phyloP scores from a whole-genome alignment of 2,797 vertebrate genomes.

The Gymnodraco acuticeps region DNA sequence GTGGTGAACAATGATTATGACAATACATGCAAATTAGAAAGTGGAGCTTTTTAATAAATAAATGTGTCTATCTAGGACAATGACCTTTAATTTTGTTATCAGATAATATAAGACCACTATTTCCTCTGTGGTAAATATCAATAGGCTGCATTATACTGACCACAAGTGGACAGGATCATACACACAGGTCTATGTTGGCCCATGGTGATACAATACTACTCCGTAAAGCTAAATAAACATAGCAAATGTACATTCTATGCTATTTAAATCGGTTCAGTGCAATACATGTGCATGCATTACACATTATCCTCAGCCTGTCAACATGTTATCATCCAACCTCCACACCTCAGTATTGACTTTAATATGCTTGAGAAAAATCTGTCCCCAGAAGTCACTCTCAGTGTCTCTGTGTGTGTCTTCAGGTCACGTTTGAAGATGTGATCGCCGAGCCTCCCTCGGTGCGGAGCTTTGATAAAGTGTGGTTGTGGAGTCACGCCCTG shows the following conservation, averaged over 20 bases:
- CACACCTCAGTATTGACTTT: not conserved
- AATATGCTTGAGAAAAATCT: not conserved
- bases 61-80: not conserved
- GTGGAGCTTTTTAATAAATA: not conserved
- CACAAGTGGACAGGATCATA: conserved; percentile 52
- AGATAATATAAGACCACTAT: not conserved
- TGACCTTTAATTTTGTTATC: not conserved
- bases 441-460: conserved; percentile 76
- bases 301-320: not conserved
- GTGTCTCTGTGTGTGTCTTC: conserved; percentile 35
- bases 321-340: not conserved
- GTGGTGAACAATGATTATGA: not conserved
- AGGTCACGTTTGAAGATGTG: conserved; percentile 81
- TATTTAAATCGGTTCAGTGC: not conserved
- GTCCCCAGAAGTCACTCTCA: not conserved
- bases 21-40: not conserved
- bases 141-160: conserved; percentile 47
- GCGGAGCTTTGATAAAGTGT: conserved; percentile 76
- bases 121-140: conserved; percentile 5
- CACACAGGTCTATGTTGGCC: not conserved
- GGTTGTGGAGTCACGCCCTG: conserved; percentile 75
- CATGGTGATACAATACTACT: not conserved
- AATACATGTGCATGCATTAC: not conserved
- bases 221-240: not conserved
- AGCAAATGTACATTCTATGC: not conserved